Evolutionary conservation across 2,113 vertebrate genomes (phyloP), one percentile per base, ranked within the genome.

Genomic region (Chionodraco myersi): DNA sequence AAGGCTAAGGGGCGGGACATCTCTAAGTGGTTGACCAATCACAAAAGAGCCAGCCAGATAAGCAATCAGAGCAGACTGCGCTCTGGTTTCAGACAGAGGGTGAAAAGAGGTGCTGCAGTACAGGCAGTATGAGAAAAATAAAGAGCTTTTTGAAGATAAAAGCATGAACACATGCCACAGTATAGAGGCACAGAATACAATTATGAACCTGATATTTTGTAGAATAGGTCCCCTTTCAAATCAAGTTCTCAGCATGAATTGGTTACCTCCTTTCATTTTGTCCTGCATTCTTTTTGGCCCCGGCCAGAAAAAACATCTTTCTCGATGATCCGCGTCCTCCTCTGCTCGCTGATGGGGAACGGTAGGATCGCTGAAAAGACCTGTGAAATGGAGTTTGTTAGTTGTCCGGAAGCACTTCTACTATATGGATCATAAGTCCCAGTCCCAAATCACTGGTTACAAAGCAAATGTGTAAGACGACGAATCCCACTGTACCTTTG

Each of bases 271-370:
- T 97, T 84, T 97, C 96, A 87, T 95, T 95, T 2, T 95, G 91
- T 75, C 82, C 94, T 91, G 85, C 95, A 91, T 86, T 85, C 91
- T 90, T 94, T 94, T 87, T 97, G 90, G 94, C 94, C 80, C 96
- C 96, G 84, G 97, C 96, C 94, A 97, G 96, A 93, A 98, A 96
- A 94, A 98, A 97, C 97, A 98, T 98, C 91, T 95, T 97, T 94
- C 94, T 93, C 72, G 93, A 89, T 87, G 92, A 88, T 71, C 90
- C 93, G 77, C 88, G 77, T 77, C 79, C 92, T 86, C 88, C 87
- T 94, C 87, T 94, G 88, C 89, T 95, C 41, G 63, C 48, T 67
- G 95, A 91, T 74, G 93, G 83, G 73, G 89, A 94, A 83, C 73
- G 84, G 80, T 88, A 88, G 84, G 94, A 95, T 83, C 89, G 92